phyloP scores from a whole-genome alignment of 2,113 vertebrate genomes.

The Anhinga anhinga region DNA sequence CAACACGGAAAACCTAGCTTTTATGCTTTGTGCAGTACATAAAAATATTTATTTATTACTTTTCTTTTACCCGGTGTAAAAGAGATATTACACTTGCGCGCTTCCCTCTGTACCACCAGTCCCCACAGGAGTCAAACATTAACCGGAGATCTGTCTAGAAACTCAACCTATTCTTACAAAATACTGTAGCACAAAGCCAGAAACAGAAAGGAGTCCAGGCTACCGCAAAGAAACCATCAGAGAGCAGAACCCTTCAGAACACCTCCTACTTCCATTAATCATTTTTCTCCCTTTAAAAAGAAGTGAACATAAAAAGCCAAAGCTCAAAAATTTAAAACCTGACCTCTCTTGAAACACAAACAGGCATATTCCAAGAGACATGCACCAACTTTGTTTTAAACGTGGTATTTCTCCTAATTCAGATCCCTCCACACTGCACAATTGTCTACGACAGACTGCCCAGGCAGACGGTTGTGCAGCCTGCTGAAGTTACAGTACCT shows the following conservation, averaged over 20 bases:
- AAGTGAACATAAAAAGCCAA: background rate
- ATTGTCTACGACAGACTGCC: too few relatives aligned
- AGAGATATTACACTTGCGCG: background rate
- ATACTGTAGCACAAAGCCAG: background rate
- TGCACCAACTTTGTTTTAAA: background rate
- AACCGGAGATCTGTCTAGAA: background rate
- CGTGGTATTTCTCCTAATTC: background rate
- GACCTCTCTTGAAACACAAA: background rate
- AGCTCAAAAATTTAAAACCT: background rate
- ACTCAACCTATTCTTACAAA: background rate
- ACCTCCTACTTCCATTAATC: background rate
- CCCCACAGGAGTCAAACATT: background rate
- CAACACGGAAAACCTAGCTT: background rate
- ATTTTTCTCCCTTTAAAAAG: background rate
- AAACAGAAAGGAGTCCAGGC: background rate
- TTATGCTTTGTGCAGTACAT: background rate
- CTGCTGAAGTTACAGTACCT: conserved; percentile 65
- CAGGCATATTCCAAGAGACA: background rate
- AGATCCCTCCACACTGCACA: background rate
- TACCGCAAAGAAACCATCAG: background rate
- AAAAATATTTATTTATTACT: background rate
- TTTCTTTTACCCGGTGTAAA: background rate
- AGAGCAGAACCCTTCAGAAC: background rate
- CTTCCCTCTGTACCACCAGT: background rate
- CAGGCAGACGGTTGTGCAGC: background rate